These are phyloP conservation scores for Galaxea fascicularis DNA, from an alignment of 92 coral and sea anemone species.

Conservation along the genomic window DNA sequence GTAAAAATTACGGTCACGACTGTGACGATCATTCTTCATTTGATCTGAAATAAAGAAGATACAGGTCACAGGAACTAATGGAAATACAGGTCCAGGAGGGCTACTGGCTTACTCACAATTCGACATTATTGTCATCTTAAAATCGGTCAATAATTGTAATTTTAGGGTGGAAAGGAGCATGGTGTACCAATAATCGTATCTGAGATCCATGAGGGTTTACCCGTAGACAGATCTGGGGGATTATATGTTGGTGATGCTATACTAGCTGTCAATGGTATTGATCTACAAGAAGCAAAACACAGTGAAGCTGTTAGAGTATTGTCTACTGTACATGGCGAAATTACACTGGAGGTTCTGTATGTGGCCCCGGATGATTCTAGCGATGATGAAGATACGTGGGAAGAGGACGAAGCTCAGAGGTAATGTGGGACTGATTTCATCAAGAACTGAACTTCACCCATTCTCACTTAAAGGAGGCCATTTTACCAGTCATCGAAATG, in stretches of 20 bases:
- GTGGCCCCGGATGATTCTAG: slow-evolving; percentile 99
- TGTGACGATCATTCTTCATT: too few species aligned
- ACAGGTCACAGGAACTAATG: too few species aligned
- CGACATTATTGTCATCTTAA: neutral
- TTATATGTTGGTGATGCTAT: slow-evolving; percentile 98
- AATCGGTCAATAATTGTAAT: neutral
- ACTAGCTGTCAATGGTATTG: slow-evolving; percentile 95
- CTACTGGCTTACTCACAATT: too few species aligned
- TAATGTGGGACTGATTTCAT: slow-evolving; percentile 18
- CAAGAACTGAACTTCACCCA: too few species aligned
- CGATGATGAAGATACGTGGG: slow-evolving; percentile 93
- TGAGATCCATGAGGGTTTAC: slow-evolving; percentile 95
- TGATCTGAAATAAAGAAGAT: too few species aligned
- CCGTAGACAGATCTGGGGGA: slow-evolving; percentile 89
- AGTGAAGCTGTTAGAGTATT: slow-evolving; percentile 92
- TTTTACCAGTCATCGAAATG: too few species aligned
- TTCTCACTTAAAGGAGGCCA: too few species aligned
- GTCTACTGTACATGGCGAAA: slow-evolving; percentile 95
- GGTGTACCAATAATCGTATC: slow-evolving; percentile 98
- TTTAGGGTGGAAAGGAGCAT: slow-evolving; percentile 97
- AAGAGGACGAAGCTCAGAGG: slow-evolving; percentile 95
- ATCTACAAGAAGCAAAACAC: slow-evolving; percentile 97
- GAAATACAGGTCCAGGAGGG: too few species aligned
- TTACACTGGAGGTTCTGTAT: slow-evolving; percentile 93
- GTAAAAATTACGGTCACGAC: too few species aligned